Conservation (phyloP, 2,888 invertebrate genomes). For the Agapostemon virescens region DNA sequence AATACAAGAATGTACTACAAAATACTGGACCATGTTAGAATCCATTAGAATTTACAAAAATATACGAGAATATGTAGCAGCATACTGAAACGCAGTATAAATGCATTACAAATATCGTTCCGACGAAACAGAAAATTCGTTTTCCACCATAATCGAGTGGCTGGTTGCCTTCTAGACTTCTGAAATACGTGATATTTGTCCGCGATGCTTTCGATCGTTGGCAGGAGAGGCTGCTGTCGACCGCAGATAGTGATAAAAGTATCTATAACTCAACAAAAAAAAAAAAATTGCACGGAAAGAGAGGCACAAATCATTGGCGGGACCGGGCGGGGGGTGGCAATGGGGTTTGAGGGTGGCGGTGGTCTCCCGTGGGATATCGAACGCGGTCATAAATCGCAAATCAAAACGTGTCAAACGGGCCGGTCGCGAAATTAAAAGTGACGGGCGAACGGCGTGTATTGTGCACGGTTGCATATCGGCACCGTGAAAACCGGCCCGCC, state of each 20-base stretch:
- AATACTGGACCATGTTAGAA: no score
- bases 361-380: constrained; percentile 66
- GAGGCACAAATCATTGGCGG: constrained; percentile 65
- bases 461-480: constrained; percentile 59
- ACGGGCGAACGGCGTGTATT: constrained; percentile 70
- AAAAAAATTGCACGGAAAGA: constrained; percentile 39
- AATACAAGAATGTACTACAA: no score
- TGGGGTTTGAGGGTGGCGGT: neutral
- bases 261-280: constrained; percentile 55
- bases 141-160: neutral
- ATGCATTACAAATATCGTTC: no score
- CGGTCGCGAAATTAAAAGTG: constrained; percentile 78
- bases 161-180: neutral
- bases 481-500: constrained; percentile 65
- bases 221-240: neutral
- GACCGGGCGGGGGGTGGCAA: neutral
- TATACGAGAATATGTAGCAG: neutral
- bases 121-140: neutral
- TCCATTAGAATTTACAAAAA: neutral
- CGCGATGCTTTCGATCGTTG: constrained; percentile 1
- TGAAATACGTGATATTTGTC: constrained; percentile 26
- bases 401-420: constrained; percentile 77
- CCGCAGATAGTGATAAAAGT: constrained; percentile 54
- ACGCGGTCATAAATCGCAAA: constrained; percentile 76
- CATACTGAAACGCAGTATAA: no score